Evolutionary conservation across 2,888 invertebrate species (phyloP).

Genomic region (Bugula neritina): DNA sequence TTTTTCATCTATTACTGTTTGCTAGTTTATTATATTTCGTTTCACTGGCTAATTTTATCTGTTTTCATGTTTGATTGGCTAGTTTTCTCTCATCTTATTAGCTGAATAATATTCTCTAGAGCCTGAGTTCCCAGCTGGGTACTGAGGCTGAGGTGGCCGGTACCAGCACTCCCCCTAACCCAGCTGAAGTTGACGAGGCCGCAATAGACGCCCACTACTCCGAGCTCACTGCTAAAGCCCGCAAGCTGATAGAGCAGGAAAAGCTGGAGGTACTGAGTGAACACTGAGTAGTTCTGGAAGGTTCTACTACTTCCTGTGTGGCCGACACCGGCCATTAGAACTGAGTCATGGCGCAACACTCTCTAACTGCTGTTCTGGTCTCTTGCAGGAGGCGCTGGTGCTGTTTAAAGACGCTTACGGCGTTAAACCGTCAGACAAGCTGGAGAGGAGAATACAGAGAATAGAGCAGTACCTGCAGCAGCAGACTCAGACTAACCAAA

Average conservation of each 20-base stretch:
- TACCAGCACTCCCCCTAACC: not conserved
- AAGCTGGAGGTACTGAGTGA: conserved; percentile 13
- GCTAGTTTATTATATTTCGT: no score
- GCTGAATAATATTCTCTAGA: no score
- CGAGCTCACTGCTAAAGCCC: not conserved
- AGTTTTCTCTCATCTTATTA: no score
- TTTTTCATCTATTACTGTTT: no score
- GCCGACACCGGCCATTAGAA: no score
- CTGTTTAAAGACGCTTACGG: conserved; percentile 28
- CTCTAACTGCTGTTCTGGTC: no score
- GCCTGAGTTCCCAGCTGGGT: not conserved
- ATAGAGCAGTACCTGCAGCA: conserved; percentile 28
- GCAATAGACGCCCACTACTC: conserved; percentile 15
- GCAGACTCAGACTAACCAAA: not conserved
- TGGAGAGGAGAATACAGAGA: conserved; percentile 27
- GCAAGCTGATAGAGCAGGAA: conserved; percentile 11
- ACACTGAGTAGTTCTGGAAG: no score
- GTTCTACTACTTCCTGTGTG: no score
- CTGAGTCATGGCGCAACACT: no score
- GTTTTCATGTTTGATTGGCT: no score
- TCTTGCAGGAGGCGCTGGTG: conserved; percentile 5
- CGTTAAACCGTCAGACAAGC: conserved; percentile 28
- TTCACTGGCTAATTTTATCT: no score
- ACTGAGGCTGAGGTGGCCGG: not conserved
- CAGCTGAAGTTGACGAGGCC: not conserved